These are phyloP conservation scores for Trimorus sp. DNA, from an alignment of 2,888 invertebrate genomes.

Conservation along the genomic window DNA sequence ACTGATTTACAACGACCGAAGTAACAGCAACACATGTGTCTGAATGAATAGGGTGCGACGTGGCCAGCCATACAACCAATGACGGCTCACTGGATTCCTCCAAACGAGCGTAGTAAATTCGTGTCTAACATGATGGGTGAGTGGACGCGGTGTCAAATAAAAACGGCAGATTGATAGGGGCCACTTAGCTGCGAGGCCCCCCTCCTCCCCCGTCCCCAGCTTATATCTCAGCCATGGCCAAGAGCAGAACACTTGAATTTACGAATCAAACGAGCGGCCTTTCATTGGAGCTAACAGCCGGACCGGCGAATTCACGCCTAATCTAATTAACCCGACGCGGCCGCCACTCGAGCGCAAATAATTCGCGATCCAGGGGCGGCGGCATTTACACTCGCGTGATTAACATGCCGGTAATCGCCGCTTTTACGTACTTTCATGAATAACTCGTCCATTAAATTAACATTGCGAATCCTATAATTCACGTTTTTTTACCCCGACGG, in stretches of 20 bases:
- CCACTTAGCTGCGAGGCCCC: conserved; percentile 14
- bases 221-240: conserved; percentile 23
- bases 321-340: conserved; percentile 38
- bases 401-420: conserved; percentile 34
- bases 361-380: conserved; percentile 20
- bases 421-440: conserved; percentile 56
- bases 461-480: conserved; percentile 50
- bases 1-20: no score
- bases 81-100: conserved; percentile 97
- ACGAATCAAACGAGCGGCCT: conserved; percentile 26
- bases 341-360: conserved; percentile 28
- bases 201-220: conserved; percentile 12
- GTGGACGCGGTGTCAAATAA: conserved; percentile 8
- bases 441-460: conserved; percentile 50
- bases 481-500: conserved; percentile 38
- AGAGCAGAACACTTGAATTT: conserved; percentile 40
- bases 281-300: conserved; percentile 27
- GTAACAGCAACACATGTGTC: background rate
- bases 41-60: conserved; percentile 86
- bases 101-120: conserved; percentile 95
- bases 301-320: conserved; percentile 26
- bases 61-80: conserved; percentile 97
- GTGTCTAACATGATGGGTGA: conserved; percentile 91
- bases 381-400: conserved; percentile 32
- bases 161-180: conserved; percentile 3